phyloP scores from a whole-genome alignment of 1,140 invertebrate species.

The Pseudomyrmex gracilis region DNA sequence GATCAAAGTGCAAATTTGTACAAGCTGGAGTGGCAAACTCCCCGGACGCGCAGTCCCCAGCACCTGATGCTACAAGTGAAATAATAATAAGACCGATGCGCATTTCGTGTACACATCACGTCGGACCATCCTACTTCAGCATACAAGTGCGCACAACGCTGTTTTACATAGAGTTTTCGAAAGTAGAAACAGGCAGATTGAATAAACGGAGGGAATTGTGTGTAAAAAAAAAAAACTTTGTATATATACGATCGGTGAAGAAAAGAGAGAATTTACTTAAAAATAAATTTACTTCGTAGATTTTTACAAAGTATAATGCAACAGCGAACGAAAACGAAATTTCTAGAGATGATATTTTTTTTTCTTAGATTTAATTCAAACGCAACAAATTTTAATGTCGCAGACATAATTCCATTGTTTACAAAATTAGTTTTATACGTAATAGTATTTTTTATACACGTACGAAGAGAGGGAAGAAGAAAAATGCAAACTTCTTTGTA shows the following conservation, averaged over 20 bases:
- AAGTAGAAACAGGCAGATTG: background rate
- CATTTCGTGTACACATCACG: slow-evolving; percentile 37
- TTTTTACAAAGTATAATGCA: too few relatives aligned
- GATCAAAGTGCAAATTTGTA: slow-evolving; percentile 64
- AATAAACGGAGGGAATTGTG: background rate
- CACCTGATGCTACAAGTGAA: slow-evolving; percentile 58
- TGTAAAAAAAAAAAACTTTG: background rate
- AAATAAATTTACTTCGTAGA: too few relatives aligned
- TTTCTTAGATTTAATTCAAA: too few relatives aligned
- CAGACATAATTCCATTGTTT: too few relatives aligned
- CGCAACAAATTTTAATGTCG: too few relatives aligned
- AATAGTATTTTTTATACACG: too few relatives aligned
- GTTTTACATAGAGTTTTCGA: background rate
- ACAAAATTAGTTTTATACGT: too few relatives aligned
- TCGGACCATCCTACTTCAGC: background rate
- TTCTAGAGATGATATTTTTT: too few relatives aligned
- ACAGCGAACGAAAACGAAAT: too few relatives aligned
- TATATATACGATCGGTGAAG: too few relatives aligned
- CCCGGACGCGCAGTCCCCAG: slow-evolving; percentile 5
- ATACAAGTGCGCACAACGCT: background rate
- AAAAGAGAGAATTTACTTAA: too few relatives aligned
- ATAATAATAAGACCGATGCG: slow-evolving; percentile 46
- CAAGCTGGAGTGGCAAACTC: slow-evolving; percentile 19
- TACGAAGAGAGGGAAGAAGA: background rate
- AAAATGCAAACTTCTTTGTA: background rate